Conservation (phyloP, 2,797 vertebrate genomes). For the Glossophaga mutica region DNA sequence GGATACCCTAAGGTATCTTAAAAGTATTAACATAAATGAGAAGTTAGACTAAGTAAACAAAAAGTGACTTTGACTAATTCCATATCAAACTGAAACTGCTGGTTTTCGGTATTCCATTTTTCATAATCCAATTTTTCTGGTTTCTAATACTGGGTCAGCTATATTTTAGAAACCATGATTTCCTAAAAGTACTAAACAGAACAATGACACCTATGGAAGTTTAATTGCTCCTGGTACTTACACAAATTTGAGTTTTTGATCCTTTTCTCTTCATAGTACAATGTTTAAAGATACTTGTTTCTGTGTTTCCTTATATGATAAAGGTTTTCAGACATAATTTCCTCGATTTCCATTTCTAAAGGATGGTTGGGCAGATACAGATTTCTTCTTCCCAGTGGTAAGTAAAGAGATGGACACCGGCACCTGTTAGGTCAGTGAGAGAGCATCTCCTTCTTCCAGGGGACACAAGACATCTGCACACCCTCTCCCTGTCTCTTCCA, state of each 20-base stretch:
- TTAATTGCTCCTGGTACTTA: not conserved
- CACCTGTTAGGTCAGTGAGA: not conserved
- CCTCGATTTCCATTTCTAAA: not conserved
- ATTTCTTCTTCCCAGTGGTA: not conserved
- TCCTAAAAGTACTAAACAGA: not conserved
- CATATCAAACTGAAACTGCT: not conserved
- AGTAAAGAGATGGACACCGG: not conserved
- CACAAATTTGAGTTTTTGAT: not conserved
- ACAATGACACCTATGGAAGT: too few species aligned
- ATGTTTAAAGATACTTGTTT: not conserved
- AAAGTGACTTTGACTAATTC: not conserved
- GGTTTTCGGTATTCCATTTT: not conserved
- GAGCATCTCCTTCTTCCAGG: accelerated
- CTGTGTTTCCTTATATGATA: not conserved
- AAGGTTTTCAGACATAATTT: not conserved
- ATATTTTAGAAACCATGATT: not conserved
- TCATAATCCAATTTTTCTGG: not conserved
- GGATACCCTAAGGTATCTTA: not conserved
- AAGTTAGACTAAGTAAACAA: not conserved
- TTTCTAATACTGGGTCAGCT: not conserved
- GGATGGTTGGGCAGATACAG: not conserved
- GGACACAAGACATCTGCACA: accelerated
- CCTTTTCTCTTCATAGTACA: not conserved
- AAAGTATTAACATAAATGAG: not conserved
- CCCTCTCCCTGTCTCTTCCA: not conserved